Evolutionary conservation across 1,140 invertebrate species (phyloP).

Genomic region (Heliconius melpomene): DNA sequence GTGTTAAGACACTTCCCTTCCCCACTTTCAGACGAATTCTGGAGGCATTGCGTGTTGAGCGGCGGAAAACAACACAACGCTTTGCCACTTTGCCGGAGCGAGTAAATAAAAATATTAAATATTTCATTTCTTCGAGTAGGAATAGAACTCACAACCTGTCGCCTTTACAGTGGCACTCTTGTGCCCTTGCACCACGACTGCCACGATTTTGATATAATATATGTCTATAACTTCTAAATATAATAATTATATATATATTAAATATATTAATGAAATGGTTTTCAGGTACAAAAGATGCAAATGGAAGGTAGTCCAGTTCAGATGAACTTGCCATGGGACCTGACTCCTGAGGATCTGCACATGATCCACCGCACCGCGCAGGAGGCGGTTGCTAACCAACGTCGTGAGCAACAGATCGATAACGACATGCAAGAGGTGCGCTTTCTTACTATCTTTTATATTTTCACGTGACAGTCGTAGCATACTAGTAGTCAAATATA

Average conservation of each 20-base stretch:
- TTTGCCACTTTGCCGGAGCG: no score
- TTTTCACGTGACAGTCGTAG: not conserved
- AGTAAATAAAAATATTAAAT: no score
- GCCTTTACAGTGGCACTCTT: no score
- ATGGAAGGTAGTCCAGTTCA: constrained; percentile 62
- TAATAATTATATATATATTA: not conserved
- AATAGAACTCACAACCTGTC: no score
- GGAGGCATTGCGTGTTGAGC: no score
- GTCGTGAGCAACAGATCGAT: constrained; percentile 73
- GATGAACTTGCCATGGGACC: constrained; percentile 76
- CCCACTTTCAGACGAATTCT: no score
- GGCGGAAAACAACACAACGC: no score
- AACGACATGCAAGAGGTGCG: constrained; percentile 70
- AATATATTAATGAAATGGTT: not conserved
- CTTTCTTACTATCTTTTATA: not conserved
- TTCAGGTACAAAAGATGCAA: constrained; percentile 65
- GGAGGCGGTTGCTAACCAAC: constrained; percentile 72
- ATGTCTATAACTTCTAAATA: not conserved
- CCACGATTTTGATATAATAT: not conserved
- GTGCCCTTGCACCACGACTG: no score
- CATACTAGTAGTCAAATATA: no score
- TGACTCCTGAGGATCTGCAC: constrained; percentile 83
- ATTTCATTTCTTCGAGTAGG: no score
- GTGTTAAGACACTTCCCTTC: no score
- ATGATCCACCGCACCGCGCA: constrained; percentile 82